These are phyloP conservation scores for Drosophila takahashii DNA, from an alignment of 1,140 invertebrate species.

Conservation along the genomic window DNA sequence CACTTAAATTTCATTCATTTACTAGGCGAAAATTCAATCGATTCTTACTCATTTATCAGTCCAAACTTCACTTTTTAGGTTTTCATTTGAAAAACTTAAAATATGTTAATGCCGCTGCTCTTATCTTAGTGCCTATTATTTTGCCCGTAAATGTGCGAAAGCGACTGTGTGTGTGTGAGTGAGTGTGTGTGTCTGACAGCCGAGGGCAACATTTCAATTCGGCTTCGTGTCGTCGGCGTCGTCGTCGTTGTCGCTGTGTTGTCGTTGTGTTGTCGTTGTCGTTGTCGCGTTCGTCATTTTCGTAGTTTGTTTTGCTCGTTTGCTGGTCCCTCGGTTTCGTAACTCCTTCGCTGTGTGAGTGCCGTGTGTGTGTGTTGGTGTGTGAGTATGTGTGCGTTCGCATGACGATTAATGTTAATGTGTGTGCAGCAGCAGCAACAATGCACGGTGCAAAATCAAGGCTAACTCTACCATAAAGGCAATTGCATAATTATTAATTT, in stretches of 20 bases:
- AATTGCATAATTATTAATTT: too few relatives aligned
- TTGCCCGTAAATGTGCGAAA: background rate
- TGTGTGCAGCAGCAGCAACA: slow-evolving; percentile 36
- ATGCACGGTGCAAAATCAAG: slow-evolving; percentile 8
- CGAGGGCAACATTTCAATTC: slow-evolving; percentile 78
- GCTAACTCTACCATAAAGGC: background rate
- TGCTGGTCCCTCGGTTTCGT: slow-evolving; percentile 44
- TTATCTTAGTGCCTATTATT: background rate
- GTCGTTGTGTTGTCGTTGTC: slow-evolving; percentile 24
- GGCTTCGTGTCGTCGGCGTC: slow-evolving; percentile 44
- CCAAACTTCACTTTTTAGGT: background rate
- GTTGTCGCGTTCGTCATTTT: slow-evolving; percentile 45
- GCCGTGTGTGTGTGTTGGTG: slow-evolving; percentile 2
- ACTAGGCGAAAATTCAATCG: background rate
- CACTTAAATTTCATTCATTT: background rate
- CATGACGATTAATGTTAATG: slow-evolving; percentile 56
- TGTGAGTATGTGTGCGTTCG: slow-evolving; percentile 33
- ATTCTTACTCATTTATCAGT: background rate
- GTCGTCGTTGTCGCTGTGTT: slow-evolving; percentile 9
- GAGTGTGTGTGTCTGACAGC: slow-evolving; percentile 50
- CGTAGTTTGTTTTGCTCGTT: slow-evolving; percentile 47
- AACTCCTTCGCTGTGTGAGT: slow-evolving; percentile 42
- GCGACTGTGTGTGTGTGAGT: slow-evolving; percentile 11
- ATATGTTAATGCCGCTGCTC: background rate
- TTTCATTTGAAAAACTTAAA: background rate